Evolutionary conservation across 23 tunicate species (phyloP), one percentile per base, ranked within the genome.

Genomic region (Ciona savignyi): DNA sequence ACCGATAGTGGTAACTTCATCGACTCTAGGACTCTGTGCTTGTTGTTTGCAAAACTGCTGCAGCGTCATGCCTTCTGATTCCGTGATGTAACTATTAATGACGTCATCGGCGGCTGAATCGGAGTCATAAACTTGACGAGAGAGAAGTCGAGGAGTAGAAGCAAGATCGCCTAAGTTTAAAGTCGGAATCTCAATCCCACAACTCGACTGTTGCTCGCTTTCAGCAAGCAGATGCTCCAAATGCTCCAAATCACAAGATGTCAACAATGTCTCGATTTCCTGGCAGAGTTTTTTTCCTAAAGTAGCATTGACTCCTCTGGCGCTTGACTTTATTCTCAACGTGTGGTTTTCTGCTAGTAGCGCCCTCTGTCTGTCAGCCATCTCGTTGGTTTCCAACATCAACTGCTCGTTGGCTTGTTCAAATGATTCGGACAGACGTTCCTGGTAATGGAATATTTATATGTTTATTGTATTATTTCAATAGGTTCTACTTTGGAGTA

Each of bases 351-450:
- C 82, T 2, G 66, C 73, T 29, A 71, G 60, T 27, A 77, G 74
- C 34, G 29, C 32, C 34, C 78, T 74, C 60, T 77, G 79, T 32
- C 70, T 60, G 24, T 62, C 71, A 27, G 78, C 82, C 89, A 84
- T 71, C 28, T 77, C 75, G 66, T 77, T 68, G 1, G 89, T 84
- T 65, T 84, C 89, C 9, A 66, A 66, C 69, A 84, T 77, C 33
- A 82, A 76, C 26, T 82, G 80, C 25, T 11, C 29, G 71, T 82
- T 82, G 49, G 71, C 80, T 24, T 63, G 76, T 51, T 82, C 87
- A 75, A 81, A 81, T 21, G 85, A 81, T 6, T 81, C 85, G 11
- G 85, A 65, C 27, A 81, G 51, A 15, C 34, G 73, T 27, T 73
- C 67, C 85, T 81, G 65, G 49, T 72, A 2, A 70, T 49, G 15